Evolutionary conservation across 2,797 vertebrate species (phyloP), one percentile per base, ranked within the genome.

Genomic region (Acanthornis magna): DNA sequence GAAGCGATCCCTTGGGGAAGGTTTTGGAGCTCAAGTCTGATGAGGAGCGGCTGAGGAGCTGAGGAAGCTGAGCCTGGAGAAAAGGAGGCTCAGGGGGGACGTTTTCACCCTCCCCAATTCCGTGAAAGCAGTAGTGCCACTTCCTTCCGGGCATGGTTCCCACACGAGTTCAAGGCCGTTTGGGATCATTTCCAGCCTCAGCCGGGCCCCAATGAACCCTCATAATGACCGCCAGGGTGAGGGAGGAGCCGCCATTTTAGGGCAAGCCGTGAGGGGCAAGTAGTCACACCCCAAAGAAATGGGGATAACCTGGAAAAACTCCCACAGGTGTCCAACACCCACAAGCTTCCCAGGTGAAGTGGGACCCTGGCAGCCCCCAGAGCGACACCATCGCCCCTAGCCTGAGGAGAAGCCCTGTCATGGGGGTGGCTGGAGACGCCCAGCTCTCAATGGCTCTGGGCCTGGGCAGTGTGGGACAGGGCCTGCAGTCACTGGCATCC

Each of bases 391-490:
- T 18, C 32, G 29, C 34, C 29, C 20, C 32, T 58, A 16, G 23
- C 29, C 45, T 29, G 53, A 75, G 58, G 22, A 92, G 43, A 78
- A 54, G 30, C 29, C 6, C 53, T 0, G 0, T 15, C 13, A 4
- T 4, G 38, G 2, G 27, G 7, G 16, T 36, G 19, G 9, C 5
- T 0, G 0, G 13, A 38, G 8, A 22, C 43, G 4, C 7, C 22
- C 38, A 51, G 32, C 13, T 53, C 45, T 40, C 4, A 2, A 8
- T 38, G 72, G 42, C 4, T 6, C 38, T 38, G 38, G 54, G 32
- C 48, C 38, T 38, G 38, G 54, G 32, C 48, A 57, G 70, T 25
- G 27, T 0, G 0, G 34, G 27, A 38, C 0, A 1, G 15, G 38
- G 6, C 14, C 16, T 54, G 16, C 3, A 4, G 68, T 38, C 58